These are phyloP conservation scores for Nebria brevicollis DNA, from an alignment of 2,888 invertebrate genomes.

Conservation along the genomic window DNA sequence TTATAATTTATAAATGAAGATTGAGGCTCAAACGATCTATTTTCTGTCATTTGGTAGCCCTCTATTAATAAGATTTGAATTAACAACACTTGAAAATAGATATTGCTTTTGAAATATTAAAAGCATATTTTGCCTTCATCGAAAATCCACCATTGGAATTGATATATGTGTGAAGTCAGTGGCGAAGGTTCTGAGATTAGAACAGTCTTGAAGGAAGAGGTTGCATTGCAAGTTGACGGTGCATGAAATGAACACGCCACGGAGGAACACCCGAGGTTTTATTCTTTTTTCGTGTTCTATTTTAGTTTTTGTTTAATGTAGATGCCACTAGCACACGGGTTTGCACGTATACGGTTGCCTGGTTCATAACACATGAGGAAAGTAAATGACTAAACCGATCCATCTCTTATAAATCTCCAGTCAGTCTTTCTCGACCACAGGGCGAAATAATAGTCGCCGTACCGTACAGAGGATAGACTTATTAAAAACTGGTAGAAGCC, in stretches of 20 bases:
- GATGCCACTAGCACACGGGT: constrained; percentile 7
- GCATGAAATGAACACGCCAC: constrained; percentile 60
- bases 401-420: constrained; percentile 11
- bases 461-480: neutral
- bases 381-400: constrained; percentile 7
- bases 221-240: constrained; percentile 59
- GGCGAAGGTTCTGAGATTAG: constrained; percentile 44
- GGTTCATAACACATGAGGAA: constrained; percentile 13
- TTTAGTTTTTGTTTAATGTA: neutral
- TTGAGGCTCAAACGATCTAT: too few species aligned
- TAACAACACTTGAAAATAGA: neutral
- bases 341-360: constrained; percentile 13
- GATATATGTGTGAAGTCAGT: neutral
- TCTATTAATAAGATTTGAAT: neutral
- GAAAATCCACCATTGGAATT: neutral
- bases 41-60: too few species aligned
- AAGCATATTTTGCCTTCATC: neutral
- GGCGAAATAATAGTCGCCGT: constrained; percentile 4
- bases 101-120: neutral
- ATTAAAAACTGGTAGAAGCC: neutral
- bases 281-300: neutral
- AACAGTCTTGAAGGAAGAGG: constrained; percentile 48
- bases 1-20: too few species aligned
- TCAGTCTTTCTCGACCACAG: neutral
- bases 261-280: constrained; percentile 12